Evolutionary conservation across 92 coral and sea anemone genomes (phyloP).

Genomic region (Porites lobata): DNA sequence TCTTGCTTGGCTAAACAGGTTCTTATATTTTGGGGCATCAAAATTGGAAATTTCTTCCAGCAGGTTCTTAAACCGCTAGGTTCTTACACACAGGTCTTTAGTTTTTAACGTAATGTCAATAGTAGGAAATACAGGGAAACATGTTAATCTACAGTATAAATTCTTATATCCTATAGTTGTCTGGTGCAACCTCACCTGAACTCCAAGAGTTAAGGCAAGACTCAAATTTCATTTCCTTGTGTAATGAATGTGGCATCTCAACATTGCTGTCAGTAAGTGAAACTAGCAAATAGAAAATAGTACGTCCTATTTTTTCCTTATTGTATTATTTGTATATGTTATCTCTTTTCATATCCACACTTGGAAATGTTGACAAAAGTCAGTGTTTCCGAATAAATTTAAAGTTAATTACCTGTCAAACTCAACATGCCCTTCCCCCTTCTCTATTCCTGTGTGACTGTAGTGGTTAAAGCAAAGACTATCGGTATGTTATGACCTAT

Average conservation of each 20-base stretch:
- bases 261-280: conserved; percentile 29
- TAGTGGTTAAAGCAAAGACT: conserved; percentile 29
- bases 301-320: background rate
- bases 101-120: background rate
- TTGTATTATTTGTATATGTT: too few species aligned
- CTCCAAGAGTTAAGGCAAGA: conserved; percentile 26
- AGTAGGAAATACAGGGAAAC: conserved; percentile 4
- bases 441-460: conserved; percentile 40
- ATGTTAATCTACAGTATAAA: conserved; percentile 10
- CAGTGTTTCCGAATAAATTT: conserved; percentile 13
- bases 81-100: too few species aligned
- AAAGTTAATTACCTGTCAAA: conserved; percentile 30
- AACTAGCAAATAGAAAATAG: conserved; percentile 10
- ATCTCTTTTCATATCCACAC: background rate
- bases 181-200: background rate
- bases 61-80: too few species aligned
- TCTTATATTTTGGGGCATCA: too few species aligned
- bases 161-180: background rate
- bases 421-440: conserved; percentile 33
- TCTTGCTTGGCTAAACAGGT: background rate
- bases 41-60: too few species aligned
- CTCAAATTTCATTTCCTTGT: conserved; percentile 15
- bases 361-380: conserved; percentile 11
- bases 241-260: conserved; percentile 38
- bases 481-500: conserved; percentile 18